These are phyloP conservation scores for Scotopteryx bipunctaria DNA, from an alignment of 2,888 invertebrate species.

Conservation along the genomic window DNA sequence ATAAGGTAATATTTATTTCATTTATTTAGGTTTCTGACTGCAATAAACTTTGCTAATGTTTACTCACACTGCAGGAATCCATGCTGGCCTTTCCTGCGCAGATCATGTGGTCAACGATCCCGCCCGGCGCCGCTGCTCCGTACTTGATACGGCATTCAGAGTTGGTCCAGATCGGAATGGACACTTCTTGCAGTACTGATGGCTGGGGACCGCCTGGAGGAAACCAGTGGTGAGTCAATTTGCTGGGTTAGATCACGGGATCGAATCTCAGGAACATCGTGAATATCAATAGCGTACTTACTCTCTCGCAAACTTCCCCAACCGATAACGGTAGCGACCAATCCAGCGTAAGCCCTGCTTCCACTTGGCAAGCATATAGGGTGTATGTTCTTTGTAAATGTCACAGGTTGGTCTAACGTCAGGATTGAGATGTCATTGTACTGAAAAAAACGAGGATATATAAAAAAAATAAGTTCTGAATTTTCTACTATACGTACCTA, in stretches of 20 bases:
- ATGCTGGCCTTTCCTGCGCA: constrained; percentile 93
- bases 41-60: constrained; percentile 1
- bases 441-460: constrained; percentile 80
- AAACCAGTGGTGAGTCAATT: constrained; percentile 19
- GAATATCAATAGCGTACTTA: constrained; percentile 64
- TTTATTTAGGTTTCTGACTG: background rate
- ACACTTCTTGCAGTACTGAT: constrained; percentile 90
- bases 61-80: constrained; percentile 94
- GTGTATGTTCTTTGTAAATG: constrained; percentile 87
- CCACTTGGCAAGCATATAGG: constrained; percentile 90
- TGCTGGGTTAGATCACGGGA: no score
- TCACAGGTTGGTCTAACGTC: constrained; percentile 89
- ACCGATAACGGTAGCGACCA: constrained; percentile 91
- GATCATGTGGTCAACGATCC: constrained; percentile 93
- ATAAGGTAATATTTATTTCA: background rate
- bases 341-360: constrained; percentile 85
- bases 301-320: constrained; percentile 94
- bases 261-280: no score
- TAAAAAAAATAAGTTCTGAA: background rate
- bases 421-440: constrained; percentile 93
- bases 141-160: constrained; percentile 90
- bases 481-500: no score
- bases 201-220: constrained; percentile 91
- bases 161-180: constrained; percentile 93
- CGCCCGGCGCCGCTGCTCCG: constrained; percentile 93